These are phyloP conservation scores for Ariolimax columbianus DNA, from an alignment of 2,888 invertebrate genomes.

Conservation along the genomic window DNA sequence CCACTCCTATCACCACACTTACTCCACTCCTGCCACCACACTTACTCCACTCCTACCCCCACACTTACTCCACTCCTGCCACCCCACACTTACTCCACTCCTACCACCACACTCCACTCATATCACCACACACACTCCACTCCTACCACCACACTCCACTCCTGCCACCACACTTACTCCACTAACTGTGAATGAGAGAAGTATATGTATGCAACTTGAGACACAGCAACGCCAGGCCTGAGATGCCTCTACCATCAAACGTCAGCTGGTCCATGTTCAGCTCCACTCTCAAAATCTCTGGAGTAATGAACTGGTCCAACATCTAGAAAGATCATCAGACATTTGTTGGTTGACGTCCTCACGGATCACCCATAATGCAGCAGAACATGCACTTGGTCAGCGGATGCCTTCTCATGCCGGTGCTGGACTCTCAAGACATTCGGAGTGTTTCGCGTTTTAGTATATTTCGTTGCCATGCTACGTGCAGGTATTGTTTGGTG, in stretches of 20 bases:
- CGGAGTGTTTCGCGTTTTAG: not conserved
- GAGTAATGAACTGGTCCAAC: constrained; percentile 51
- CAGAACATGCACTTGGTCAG: not conserved
- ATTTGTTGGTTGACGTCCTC: not conserved
- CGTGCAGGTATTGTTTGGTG: not conserved
- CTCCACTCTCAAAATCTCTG: constrained; percentile 49
- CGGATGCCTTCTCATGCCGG: not conserved
- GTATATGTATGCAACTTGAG: constrained; percentile 57
- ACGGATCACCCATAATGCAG: too few species aligned
- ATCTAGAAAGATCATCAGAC: constrained; percentile 47
- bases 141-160: not conserved
- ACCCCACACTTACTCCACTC: not conserved
- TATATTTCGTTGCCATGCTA: not conserved
- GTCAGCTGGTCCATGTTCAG: constrained; percentile 50
- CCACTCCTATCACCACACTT: not conserved
- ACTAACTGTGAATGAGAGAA: constrained; percentile 32
- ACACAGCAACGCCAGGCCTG: constrained; percentile 52
- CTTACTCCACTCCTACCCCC: not conserved
- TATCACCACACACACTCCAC: not conserved
- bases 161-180: constrained; percentile 10
- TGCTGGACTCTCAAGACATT: not conserved
- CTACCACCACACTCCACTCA: not conserved
- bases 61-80: not conserved
- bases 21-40: not conserved
- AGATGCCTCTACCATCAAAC: constrained; percentile 44